Percentiles rank a stretch among this genome's conserved stretches.
Conservation (phyloP, 1,140 invertebrate species). For the Pogonomyrmex californicus region DNA sequence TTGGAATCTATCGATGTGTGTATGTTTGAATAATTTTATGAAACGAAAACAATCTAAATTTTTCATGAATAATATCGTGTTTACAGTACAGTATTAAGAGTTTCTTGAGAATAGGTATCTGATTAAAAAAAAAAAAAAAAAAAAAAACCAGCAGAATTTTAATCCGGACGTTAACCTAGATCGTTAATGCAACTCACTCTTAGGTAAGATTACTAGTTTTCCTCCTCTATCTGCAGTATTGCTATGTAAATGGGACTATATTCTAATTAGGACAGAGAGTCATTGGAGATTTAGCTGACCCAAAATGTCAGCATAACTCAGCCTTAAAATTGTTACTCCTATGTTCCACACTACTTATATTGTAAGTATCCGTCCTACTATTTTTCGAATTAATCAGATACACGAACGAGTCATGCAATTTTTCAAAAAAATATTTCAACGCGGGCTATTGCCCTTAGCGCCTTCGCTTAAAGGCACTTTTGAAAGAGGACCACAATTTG, state of each 20-base stretch:
- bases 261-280: conserved; percentile 36
- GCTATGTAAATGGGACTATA: conserved; percentile 19
- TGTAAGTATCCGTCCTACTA: conserved; percentile 72
- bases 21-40: background rate
- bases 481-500: background rate
- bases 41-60: background rate
- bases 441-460: conserved; percentile 30
- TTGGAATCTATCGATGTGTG: background rate
- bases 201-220: conserved; percentile 37
- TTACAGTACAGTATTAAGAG: background rate
- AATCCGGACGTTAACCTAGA: background rate
- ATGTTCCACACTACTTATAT: conserved; percentile 49
- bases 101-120: background rate
- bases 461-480: conserved; percentile 42
- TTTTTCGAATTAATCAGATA: conserved; percentile 40
- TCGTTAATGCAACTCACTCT: background rate
- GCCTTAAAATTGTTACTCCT: conserved; percentile 56
- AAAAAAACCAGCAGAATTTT: background rate
- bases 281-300: background rate
- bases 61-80: background rate
- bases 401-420: conserved; percentile 20
- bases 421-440: conserved; percentile 24
- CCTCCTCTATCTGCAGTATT: conserved; percentile 26
- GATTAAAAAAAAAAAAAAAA: background rate
- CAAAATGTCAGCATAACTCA: conserved; percentile 6